Conservation (phyloP, 2,797 vertebrate species). For the Nothura maculosa region DNA sequence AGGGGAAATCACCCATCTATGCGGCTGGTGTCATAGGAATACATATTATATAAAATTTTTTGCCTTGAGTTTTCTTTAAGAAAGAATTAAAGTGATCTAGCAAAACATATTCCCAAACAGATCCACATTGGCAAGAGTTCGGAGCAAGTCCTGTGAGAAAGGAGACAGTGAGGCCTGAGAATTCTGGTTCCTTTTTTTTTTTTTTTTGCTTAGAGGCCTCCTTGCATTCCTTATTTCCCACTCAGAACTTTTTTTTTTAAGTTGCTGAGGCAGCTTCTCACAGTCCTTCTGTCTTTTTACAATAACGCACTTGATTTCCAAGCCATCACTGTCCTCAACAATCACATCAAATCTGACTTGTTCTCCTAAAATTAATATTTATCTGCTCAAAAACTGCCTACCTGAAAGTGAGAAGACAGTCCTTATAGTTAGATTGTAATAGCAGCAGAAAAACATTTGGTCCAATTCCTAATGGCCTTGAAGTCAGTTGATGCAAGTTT, state of each 20-base stretch:
- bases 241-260: not conserved
- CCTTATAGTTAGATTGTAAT: not conserved
- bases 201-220: constrained; percentile 7
- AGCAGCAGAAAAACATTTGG: not conserved
- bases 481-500: not conserved
- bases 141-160: not conserved
- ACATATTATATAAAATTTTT: not conserved
- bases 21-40: not conserved
- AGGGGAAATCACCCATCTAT: fast-evolving
- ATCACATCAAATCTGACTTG: not conserved
- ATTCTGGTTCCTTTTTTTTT: not conserved
- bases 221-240: constrained; percentile 17
- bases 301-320: not conserved
- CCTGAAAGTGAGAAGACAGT: not conserved
- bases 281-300: not conserved
- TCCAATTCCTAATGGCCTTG: not conserved
- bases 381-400: not conserved
- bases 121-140: not conserved
- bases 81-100: not conserved
- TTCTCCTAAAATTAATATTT: not conserved
- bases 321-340: not conserved
- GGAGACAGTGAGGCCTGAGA: not conserved
- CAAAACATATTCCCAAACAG: not conserved
- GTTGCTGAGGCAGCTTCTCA: constrained; percentile 36
- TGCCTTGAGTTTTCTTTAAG: not conserved